phyloP scores from a whole-genome alignment of 1,140 invertebrate species.

The Dendrolimus kikuchii region DNA sequence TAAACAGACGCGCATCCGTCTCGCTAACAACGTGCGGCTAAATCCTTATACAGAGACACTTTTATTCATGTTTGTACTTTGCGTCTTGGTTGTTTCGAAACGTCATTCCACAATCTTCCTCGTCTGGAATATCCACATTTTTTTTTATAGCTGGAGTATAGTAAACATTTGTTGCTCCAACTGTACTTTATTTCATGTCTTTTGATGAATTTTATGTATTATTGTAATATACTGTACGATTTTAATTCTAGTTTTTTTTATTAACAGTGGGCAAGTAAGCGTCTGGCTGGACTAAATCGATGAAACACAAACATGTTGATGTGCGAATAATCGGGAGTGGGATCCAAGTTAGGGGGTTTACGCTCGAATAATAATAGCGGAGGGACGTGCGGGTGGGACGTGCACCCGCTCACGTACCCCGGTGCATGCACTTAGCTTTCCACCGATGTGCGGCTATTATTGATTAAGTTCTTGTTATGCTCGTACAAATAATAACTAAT shows the following conservation, averaged over 20 bases:
- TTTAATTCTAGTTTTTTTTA: not conserved
- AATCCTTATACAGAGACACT: not conserved
- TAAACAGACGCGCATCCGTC: constrained; percentile 11
- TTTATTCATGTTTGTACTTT: no score
- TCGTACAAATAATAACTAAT: no score
- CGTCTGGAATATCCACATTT: no score
- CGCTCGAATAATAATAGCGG: constrained; percentile 50
- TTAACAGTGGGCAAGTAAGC: constrained; percentile 7
- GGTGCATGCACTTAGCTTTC: constrained; percentile 29
- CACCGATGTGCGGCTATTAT: constrained; percentile 12
- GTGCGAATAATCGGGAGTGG: constrained; percentile 53
- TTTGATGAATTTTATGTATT: no score
- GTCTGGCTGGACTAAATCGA: constrained; percentile 49
- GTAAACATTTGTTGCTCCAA: no score
- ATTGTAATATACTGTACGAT: no score
- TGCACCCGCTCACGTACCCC: constrained; percentile 27
- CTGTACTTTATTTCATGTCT: no score
- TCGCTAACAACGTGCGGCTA: constrained; percentile 5
- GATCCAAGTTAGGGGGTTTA: no score
- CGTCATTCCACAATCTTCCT: no score
- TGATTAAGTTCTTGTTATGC: no score
- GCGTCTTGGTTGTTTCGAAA: no score
- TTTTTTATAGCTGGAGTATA: no score
- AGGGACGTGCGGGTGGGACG: constrained; percentile 26
- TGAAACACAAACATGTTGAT: constrained; percentile 64